Evolutionary conservation across 2,888 invertebrate species (phyloP).

Genomic region (Tholera decimalis): DNA sequence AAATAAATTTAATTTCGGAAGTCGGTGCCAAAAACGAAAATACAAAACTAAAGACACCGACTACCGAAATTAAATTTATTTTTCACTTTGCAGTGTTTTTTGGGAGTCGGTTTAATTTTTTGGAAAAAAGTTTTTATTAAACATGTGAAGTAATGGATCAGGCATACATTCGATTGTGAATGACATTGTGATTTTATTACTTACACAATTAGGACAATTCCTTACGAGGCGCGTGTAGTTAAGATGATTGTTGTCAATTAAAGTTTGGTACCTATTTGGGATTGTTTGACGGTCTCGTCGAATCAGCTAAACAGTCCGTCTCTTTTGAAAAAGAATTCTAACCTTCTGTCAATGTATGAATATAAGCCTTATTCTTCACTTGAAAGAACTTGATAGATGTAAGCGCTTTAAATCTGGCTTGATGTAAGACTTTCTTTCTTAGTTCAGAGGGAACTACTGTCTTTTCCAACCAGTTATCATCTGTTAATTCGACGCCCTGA

Average conservation of each 20-base stretch:
- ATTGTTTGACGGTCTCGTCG: slow-evolving; percentile 10
- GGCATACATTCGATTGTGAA: no score
- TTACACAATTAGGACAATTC: no score
- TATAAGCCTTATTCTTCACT: slow-evolving; percentile 88
- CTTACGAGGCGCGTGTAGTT: slow-evolving; percentile 35
- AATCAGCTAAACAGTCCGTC: neutral
- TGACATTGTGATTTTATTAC: no score
- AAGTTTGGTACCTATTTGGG: slow-evolving; percentile 26
- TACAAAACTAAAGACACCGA: no score
- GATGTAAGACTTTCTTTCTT: slow-evolving; percentile 86
- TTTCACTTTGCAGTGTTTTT: no score
- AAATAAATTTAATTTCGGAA: no score
- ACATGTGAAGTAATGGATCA: no score
- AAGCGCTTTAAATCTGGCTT: slow-evolving; percentile 87
- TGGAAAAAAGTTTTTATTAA: no score
- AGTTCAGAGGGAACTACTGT: slow-evolving; percentile 85
- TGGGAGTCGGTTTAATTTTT: no score
- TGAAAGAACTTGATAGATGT: slow-evolving; percentile 87
- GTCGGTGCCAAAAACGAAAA: no score
- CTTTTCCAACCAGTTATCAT: slow-evolving; percentile 85
- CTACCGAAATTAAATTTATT: no score
- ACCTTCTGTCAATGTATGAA: slow-evolving; percentile 88
- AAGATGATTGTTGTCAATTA: slow-evolving; percentile 46
- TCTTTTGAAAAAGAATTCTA: slow-evolving; percentile 51
- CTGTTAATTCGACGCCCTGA: slow-evolving; percentile 87